These are phyloP conservation scores for Sebastiscus tertius DNA, from an alignment of 2,797 vertebrate species.

Conservation along the genomic window DNA sequence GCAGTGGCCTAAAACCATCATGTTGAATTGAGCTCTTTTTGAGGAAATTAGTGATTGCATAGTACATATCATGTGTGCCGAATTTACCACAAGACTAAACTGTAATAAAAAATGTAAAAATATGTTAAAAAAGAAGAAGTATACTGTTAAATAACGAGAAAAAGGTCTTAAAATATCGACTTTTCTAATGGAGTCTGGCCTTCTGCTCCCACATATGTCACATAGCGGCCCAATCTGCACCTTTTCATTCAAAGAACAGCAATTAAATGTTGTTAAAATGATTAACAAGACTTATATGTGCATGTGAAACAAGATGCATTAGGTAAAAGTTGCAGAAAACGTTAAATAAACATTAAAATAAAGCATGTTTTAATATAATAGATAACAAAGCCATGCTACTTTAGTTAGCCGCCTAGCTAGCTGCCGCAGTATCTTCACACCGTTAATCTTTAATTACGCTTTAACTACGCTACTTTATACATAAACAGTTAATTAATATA, in stretches of 20 bases:
- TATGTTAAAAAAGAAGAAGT: neutral
- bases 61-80: neutral
- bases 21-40: neutral
- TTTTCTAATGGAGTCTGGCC: neutral
- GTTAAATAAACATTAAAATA: too few species aligned
- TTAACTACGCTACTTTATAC: neutral
- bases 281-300: accelerated
- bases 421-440: constrained; percentile 10
- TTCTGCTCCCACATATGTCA: neutral
- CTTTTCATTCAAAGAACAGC: accelerated
- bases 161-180: accelerated
- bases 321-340: too few species aligned
- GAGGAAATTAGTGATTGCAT: accelerated
- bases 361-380: too few species aligned
- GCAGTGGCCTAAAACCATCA: neutral
- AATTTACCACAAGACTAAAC: neutral
- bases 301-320: accelerated
- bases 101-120: accelerated
- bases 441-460: too few species aligned
- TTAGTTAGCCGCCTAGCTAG: constrained; percentile 58
- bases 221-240: neutral
- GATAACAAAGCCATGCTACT: constrained; percentile 71
- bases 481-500: accelerated
- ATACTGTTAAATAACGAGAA: accelerated
- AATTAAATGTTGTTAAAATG: neutral